phyloP scores from a whole-genome alignment of 1,140 invertebrate species.

The Diachasmimorpha longicaudata region DNA sequence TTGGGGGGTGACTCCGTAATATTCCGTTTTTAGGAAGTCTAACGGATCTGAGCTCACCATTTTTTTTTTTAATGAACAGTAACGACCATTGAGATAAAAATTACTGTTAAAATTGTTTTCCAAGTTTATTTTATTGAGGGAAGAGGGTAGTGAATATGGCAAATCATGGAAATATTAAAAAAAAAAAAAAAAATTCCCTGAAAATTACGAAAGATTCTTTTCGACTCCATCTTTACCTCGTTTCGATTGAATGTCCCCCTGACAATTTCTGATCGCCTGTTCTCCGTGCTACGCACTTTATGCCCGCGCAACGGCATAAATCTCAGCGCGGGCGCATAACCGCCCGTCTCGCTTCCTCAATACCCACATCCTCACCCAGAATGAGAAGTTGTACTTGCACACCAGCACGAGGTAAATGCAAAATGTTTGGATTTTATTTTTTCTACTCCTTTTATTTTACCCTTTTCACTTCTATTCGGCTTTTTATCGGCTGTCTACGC shows the following conservation, averaged over 20 bases:
- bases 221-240: background rate
- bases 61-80: too few relatives aligned
- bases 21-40: too few relatives aligned
- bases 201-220: background rate
- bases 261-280: constrained; percentile 21
- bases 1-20: too few relatives aligned
- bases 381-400: background rate
- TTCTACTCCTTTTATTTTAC: background rate
- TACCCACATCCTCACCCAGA: constrained; percentile 8
- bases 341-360: constrained; percentile 25
- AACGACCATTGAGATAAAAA: too few relatives aligned
- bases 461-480: background rate
- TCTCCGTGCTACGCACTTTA: constrained; percentile 45
- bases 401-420: background rate
- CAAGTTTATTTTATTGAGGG: too few relatives aligned
- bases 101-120: too few relatives aligned
- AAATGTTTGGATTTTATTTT: background rate
- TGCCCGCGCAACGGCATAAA: constrained; percentile 44
- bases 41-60: too few relatives aligned
- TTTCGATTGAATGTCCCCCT: background rate
- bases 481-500: background rate
- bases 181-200: background rate
- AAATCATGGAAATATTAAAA: too few relatives aligned
- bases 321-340: constrained; percentile 39
- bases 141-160: too few relatives aligned